Conservation (phyloP, 1,140 invertebrate species). For the Drosophila parvula region DNA sequence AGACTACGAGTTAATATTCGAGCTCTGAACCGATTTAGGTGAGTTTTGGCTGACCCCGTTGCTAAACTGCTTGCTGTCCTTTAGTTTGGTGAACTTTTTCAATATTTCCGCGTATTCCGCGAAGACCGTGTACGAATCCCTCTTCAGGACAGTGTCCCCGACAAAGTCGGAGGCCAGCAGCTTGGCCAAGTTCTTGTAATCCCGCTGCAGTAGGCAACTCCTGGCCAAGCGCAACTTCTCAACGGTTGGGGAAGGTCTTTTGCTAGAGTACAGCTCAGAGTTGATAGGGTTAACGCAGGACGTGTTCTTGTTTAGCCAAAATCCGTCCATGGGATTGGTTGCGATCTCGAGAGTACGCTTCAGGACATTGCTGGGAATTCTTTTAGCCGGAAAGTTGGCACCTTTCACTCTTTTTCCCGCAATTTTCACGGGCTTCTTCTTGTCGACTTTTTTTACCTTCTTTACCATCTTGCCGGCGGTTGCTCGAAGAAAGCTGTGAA, state of each 20-base stretch:
- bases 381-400: slow-evolving; percentile 1
- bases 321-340: slow-evolving; percentile 1
- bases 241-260: not conserved
- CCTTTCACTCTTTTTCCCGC: not conserved
- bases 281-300: not conserved
- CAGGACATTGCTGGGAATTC: slow-evolving; percentile 18
- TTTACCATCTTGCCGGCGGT: not conserved
- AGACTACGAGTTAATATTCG: not conserved
- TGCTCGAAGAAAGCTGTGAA: not conserved
- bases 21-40: not conserved
- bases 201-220: slow-evolving; percentile 10
- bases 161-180: slow-evolving; percentile 19
- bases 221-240: slow-evolving; percentile 23
- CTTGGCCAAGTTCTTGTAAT: slow-evolving; percentile 31
- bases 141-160: slow-evolving; percentile 7
- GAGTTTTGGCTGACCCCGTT: too few relatives aligned
- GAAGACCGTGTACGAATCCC: not conserved
- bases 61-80: not conserved
- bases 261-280: not conserved
- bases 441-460: not conserved
- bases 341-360: slow-evolving; percentile 23
- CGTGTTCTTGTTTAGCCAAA: slow-evolving; percentile 18
- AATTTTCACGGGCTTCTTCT: not conserved
- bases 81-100: slow-evolving; percentile 11
- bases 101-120: slow-evolving; percentile 4